Base-by-base conservation (phyloP, 2,113 vertebrate genomes). In the Ceyx melanurus region DNA sequence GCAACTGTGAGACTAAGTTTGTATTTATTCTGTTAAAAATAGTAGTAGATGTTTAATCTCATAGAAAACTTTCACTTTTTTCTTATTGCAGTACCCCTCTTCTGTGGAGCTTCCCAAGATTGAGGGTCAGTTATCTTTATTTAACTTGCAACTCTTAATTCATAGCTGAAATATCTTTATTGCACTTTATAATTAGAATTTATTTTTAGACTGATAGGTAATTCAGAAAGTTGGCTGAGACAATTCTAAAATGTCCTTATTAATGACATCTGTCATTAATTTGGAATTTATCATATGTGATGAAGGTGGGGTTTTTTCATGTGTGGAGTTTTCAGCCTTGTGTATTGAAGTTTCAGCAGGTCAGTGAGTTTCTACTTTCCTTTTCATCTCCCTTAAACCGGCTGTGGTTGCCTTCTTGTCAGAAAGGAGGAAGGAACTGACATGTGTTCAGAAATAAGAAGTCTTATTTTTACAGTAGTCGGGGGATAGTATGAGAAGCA, bases 81-180 rank as follows among this genome's bases (percentile, higher is more conserved):
- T 97, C 72, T 91, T 73, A 46, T 97, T 98, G 95, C 97, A 99
- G 98, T 95, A 96, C 11, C 94, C 97, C 17, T 90, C 96, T 92
- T 95, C 97, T 85, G 86, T 95, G 91, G 97, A 97, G 68, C 96
- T 98, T 53, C 98, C 98, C 60, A 97, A 93, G 85, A 98, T 99
- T 82, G 98, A 99, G 95, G 98, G 98, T 99, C 94, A 98, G 96
- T 93, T 88, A 14, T 53, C 51, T 80, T 89, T 73, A 50, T 66
- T 94, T 88, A 50, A 75, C 60, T 88, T 94, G 65, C 46, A 71
- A 29, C 48, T 90, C 6, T 62, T 17, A 25, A 17, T 79, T 74
- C 56, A 77, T 60, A 88, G 67, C 62, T 68, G 12, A 87, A 82
- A 56, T 67, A 29, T 15, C 9, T 80, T 65, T 60, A 11, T 53